phyloP scores from a whole-genome alignment of 2,113 vertebrate species.

The Brachyhypopomus gauderio region DNA sequence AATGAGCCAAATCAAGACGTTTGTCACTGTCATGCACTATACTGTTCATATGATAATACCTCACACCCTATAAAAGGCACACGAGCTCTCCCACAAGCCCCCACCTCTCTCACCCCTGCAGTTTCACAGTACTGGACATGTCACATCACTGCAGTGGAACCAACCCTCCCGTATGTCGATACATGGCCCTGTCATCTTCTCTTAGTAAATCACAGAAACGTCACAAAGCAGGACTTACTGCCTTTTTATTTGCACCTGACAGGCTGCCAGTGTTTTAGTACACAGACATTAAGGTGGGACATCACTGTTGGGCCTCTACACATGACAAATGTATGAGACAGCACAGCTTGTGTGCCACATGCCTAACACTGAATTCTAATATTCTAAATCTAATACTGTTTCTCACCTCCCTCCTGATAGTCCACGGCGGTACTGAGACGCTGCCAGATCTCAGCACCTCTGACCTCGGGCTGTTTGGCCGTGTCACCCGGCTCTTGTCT shows the following conservation, averaged over 20 bases:
- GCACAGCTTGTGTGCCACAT: too few species aligned
- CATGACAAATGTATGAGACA: too few species aligned
- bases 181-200: neutral
- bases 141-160: neutral
- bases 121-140: neutral
- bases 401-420: neutral
- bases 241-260: neutral
- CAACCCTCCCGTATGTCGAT: neutral
- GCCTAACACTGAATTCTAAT: too few species aligned
- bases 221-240: neutral
- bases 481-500: neutral
- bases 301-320: too few species aligned
- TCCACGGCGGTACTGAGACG: neutral
- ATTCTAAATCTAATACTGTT: neutral
- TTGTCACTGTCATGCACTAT: too few species aligned
- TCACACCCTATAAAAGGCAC: too few species aligned
- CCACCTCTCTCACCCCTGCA: too few species aligned
- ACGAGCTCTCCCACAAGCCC: too few species aligned
- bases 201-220: neutral
- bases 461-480: constrained; percentile 17
- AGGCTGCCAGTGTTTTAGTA: too few species aligned
- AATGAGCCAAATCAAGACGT: neutral
- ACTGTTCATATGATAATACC: too few species aligned
- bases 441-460: constrained; percentile 13
- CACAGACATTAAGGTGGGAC: too few species aligned